phyloP scores from a whole-genome alignment of 2,888 invertebrate genomes.

The Tiliacea citrago region DNA sequence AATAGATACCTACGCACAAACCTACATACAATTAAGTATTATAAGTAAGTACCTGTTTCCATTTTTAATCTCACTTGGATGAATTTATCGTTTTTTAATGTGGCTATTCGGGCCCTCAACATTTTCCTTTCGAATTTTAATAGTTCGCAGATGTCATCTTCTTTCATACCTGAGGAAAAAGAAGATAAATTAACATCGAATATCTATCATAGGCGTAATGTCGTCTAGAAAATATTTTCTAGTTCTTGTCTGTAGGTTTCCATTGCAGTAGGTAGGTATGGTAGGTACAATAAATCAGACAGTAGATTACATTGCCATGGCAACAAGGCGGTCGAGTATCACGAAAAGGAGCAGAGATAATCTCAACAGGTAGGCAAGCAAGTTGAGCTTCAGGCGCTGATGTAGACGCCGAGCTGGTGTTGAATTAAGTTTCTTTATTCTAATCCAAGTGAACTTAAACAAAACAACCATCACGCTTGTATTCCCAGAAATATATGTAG shows the following conservation, averaged over 20 bases:
- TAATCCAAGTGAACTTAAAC: too few relatives aligned
- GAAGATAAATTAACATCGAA: constrained; percentile 1
- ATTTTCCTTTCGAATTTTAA: constrained; percentile 98
- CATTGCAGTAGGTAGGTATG: not conserved
- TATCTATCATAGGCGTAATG: not conserved
- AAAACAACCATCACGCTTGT: not conserved
- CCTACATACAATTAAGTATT: not conserved
- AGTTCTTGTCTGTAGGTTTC: not conserved
- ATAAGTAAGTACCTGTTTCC: constrained; percentile 94
- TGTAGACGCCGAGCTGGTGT: not conserved
- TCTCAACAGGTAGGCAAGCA: not conserved
- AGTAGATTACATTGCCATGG: not conserved
- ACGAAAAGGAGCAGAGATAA: not conserved
- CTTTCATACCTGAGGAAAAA: constrained; percentile 93
- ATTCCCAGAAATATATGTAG: not conserved
- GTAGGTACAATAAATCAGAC: not conserved
- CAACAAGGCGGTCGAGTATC: not conserved
- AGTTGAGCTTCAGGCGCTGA: not conserved
- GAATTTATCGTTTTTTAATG: constrained; percentile 97
- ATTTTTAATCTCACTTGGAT: constrained; percentile 97
- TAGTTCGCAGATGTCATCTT: constrained; percentile 97
- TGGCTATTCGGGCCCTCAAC: constrained; percentile 96
- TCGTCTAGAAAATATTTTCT: not conserved
- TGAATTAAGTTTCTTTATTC: not conserved
- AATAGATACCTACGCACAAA: not conserved